Base-by-base conservation (phyloP, 2,888 invertebrate genomes). In the Cenopis cana region DNA sequence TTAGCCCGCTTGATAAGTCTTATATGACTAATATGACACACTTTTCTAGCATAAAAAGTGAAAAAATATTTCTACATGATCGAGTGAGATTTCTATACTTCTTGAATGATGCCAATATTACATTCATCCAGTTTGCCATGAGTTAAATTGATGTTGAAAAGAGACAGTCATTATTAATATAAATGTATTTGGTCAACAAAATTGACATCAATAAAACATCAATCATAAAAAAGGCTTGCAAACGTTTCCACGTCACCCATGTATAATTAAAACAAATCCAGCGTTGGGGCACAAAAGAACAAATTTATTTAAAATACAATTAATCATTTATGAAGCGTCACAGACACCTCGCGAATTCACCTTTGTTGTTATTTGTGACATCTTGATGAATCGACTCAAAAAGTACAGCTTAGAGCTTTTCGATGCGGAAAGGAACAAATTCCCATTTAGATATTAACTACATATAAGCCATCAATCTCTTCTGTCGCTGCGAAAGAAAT, bases 381-480 rank as follows among this genome's bases (percentile, higher is more conserved):
- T 55, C 17, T 56, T 69, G 69, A 69, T 69, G 64, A 69, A 69
- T 68, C 50, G 57, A 29, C 50, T 67, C 33, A 24, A 50, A 59
- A 59, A 67, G 49, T 59, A 49, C 20, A 38, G 50, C 29, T 69
- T 52, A 38, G 33, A 9, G 18, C n/a, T 33, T 50, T 64, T 64
- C 50, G 41, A 12, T 33, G 18, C 56, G 38, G 65, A 46, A 54
- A 64, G 10, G 59, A 59, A 59, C 54, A 60, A 65, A 65, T 70
- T 69, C 57, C 57, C 46, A 65, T 70, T 70, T 24, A 65, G 59
- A 59, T 59, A 62, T 70, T 59, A 64, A 64, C 69, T 55, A 49
- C 54, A 57, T 60, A 52, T 60, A 38, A 66, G 66, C 54, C 24
- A 70, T 70, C 70, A 70, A 70, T 70, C 70, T 68, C 24, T 11